phyloP scores from a whole-genome alignment of 2,113 vertebrate genomes.

The Origma solitaria region DNA sequence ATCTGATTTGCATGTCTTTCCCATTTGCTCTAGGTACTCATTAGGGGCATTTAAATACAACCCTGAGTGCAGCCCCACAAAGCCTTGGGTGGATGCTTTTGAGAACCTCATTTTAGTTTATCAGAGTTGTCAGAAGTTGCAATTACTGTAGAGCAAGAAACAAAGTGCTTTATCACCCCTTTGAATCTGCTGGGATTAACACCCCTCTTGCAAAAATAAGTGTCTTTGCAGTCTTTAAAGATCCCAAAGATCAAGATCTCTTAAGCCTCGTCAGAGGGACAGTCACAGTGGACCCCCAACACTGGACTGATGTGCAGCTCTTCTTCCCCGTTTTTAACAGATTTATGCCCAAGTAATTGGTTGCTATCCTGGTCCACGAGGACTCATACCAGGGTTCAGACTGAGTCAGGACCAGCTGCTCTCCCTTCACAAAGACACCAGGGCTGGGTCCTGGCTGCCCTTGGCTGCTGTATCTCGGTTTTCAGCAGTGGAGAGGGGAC shows the following conservation, averaged over 20 bases:
- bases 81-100: conserved; percentile 63
- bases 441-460: background rate
- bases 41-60: conserved; percentile 63
- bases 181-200: conserved; percentile 52
- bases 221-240: conserved; percentile 5
- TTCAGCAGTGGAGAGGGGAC: background rate
- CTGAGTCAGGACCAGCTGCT: background rate
- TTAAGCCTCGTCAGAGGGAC: background rate
- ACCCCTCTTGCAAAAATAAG: conserved; percentile 13
- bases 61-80: conserved; percentile 58
- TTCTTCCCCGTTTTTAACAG: background rate
- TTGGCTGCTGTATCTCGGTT: background rate
- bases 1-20: conserved; percentile 65
- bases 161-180: conserved; percentile 45
- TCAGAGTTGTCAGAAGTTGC: conserved; percentile 54
- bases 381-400: background rate
- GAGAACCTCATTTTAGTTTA: conserved; percentile 60
- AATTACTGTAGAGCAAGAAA: conserved; percentile 53
- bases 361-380: background rate
- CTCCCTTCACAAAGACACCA: background rate
- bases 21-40: conserved; percentile 63
- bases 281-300: background rate
- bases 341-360: background rate
- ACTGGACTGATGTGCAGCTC: background rate
- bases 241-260: conserved; percentile 13